Evolutionary conservation across 2,797 vertebrate species (phyloP), one percentile per base, ranked within the genome.

Genomic region (Zalophus californianus): DNA sequence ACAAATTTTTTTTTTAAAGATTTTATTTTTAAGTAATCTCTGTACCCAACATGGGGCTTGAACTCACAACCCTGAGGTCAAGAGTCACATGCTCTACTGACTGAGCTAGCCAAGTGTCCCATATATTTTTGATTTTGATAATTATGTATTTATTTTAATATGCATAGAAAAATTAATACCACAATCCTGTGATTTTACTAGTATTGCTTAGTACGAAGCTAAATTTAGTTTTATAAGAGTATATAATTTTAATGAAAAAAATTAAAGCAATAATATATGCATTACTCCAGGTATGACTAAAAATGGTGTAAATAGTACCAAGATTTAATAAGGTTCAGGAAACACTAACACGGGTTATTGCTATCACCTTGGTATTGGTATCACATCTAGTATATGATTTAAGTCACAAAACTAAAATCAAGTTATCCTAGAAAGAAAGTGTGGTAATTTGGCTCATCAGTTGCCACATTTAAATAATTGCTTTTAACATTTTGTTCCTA

Each of bases 371-470:
- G n/a, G 58, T 20, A 41, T 15, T 68, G 27, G 16, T 18, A 58
- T 77, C 73, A 91, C 29, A 75, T 4, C 58, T n/a, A 78, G 13
- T 32, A 0, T 29, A 32, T 78, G 70, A 90, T 50, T 85, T 72
- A 64, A 73, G 25, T 41, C 50, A 2, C 48, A 88, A 95, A 88
- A 78, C 23, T 86, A 25, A 84, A 93, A 62, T 94, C 90, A 86
- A 75, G 29, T 29, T 38, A 89, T 97, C 52, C 29, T 48, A 25
- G n/a, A 90, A 95, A 96, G 38, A 90, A 94, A 96, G 18, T 78
- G 23, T 58, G 38, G 35, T 90, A 20, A 41, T 88, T 75, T 90
- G n/a, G 10, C 58, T 82, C n/a, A 91, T 38, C 15, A 35, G 77
- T 82, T 94, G 78, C 4, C 35, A 78, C 27, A 91, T 73, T 93